Conservation (phyloP, 2,797 vertebrate species). For the Arctocebus calabarensis region DNA sequence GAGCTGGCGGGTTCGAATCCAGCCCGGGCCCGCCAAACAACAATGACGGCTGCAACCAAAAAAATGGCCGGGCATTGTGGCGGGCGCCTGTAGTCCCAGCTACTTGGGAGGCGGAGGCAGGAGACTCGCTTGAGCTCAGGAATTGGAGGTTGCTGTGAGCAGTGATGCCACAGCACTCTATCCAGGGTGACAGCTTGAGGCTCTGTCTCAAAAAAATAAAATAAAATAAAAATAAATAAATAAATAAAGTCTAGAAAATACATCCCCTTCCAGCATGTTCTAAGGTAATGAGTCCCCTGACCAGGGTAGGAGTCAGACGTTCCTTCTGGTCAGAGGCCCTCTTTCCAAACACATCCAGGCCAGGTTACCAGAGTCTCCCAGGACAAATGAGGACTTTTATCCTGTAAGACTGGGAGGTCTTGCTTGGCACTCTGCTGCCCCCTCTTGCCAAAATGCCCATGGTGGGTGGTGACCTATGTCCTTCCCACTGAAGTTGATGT, state of each 20-base stretch:
- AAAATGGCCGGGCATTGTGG: too few relatives aligned
- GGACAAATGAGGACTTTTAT: neutral
- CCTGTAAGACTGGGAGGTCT: neutral
- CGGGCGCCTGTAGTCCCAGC: too few relatives aligned
- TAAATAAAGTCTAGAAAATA: neutral
- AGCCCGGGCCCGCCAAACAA: too few relatives aligned
- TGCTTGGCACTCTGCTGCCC: neutral
- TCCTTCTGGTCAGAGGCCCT: neutral
- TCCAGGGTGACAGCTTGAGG: too few relatives aligned
- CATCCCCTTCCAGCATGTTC: neutral
- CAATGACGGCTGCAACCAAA: too few relatives aligned
- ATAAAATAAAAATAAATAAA: too few relatives aligned
- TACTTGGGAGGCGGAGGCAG: too few relatives aligned
- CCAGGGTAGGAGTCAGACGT: accelerated
- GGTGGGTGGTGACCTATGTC: neutral
- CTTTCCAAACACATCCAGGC: neutral
- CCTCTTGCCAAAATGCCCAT: neutral
- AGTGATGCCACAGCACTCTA: too few relatives aligned
- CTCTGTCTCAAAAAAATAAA: too few relatives aligned
- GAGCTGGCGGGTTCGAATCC: too few relatives aligned
- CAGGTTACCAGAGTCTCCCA: neutral
- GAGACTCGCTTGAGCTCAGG: too few relatives aligned
- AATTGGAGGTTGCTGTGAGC: too few relatives aligned
- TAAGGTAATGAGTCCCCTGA: neutral
- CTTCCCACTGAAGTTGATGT: neutral